Evolutionary conservation across 2,797 vertebrate genomes (phyloP), one percentile per base, ranked within the genome.

Genomic region (Oreochromis mossambicus): DNA sequence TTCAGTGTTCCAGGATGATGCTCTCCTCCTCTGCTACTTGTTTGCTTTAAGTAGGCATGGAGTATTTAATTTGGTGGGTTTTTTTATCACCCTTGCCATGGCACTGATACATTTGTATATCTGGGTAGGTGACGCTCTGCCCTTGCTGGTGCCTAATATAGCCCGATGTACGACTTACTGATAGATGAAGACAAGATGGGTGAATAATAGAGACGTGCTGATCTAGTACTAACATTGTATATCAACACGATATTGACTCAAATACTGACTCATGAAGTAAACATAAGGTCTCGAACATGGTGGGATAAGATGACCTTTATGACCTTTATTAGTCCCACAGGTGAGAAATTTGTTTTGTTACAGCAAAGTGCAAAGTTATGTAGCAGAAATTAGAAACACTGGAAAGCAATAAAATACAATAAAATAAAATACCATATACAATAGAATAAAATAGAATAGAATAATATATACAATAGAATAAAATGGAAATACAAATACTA

Each of bases 101-200:
- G 43, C 52, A 29, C 6, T 81, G 50, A 83, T 87, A 83, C 82
- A 84, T 87, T 89, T 61, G 79, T 66, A 75, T 76, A 52, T 82
- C 78, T 76, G 80, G 13, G 76, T 80, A 77, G 61, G 34, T 84
- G 86, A 89, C 77, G 38, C 70, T 88, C 85, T 89, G 73, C 68
- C 61, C 79, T 82, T 7, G 5, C 61, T 80, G 41, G 8, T 38
- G 43, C 63, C 77, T 77, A 58, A 81, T 76, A 79, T 36, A 78
- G 32, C 77, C 79, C 6, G 3, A n/a, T 54, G 36, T 66, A n/a
- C 82, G 13, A 85, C 52, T 87, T 81, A 82, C 50, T 78, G 43
- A 68, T 26, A 34, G 48, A 61, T 80, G 36, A 70, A 80, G 82
- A 80, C 26, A 55, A 48, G 21, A 50, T 11, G 38, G 78, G 15